Evolutionary conservation across 2,888 invertebrate species (phyloP).

Genomic region (Parasteatoda lunata): DNA sequence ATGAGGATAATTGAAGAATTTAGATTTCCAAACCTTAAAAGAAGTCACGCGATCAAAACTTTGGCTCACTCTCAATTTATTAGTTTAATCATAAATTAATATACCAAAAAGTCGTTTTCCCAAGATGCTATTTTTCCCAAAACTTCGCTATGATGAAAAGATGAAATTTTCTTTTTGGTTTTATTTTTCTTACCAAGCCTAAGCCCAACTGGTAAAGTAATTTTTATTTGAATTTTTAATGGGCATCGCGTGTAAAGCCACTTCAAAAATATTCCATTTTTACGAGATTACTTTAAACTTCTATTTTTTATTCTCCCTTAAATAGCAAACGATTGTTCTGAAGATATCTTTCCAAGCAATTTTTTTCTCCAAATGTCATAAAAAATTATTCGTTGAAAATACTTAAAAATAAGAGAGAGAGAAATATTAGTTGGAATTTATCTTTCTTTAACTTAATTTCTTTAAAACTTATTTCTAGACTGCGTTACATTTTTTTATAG

Average conservation of each 20-base stretch:
- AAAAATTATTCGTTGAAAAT: too few relatives aligned
- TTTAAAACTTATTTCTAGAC: too few relatives aligned
- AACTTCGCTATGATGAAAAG: constrained; percentile 15
- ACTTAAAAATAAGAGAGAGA: too few relatives aligned
- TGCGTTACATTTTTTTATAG: too few relatives aligned
- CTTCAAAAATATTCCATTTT: not conserved
- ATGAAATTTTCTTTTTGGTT: constrained; percentile 23
- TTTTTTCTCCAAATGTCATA: too few relatives aligned
- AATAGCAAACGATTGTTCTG: too few relatives aligned
- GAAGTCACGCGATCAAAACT: constrained; percentile 44
- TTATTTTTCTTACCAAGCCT: constrained; percentile 14
- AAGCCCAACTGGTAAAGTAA: constrained; percentile 39
- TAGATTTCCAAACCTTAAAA: constrained; percentile 45
- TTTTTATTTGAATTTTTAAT: constrained; percentile 63
- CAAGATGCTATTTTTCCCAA: constrained; percentile 42
- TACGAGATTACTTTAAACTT: too few relatives aligned
- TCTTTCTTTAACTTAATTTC: too few relatives aligned
- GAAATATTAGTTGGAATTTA: too few relatives aligned
- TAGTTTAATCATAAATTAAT: constrained; percentile 59
- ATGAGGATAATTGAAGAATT: constrained; percentile 54
- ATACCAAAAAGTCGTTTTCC: constrained; percentile 25
- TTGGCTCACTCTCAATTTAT: constrained; percentile 57
- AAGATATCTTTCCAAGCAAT: too few relatives aligned
- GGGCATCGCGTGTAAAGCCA: constrained; percentile 26
- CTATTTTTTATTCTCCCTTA: too few relatives aligned